Evolutionary conservation across 2,113 vertebrate genomes (phyloP), one percentile per base, ranked within the genome.

Genomic region (Cinclus mexicanus): DNA sequence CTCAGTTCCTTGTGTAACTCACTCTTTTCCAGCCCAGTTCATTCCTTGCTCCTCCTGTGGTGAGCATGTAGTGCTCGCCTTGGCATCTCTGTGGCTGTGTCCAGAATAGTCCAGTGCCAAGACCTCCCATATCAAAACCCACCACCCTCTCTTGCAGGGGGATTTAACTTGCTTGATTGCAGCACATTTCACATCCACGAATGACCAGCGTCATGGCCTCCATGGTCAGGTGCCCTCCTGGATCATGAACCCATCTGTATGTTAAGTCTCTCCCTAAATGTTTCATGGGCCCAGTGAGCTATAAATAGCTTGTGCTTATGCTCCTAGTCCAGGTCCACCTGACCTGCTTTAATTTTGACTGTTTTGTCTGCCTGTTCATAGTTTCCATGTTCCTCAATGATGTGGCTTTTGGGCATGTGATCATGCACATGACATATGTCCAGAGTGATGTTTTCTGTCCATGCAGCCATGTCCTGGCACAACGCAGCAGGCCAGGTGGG

Each of bases 21-120:
- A 11, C 25, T 19, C 64, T 46, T 50, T 33, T 33, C 6, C 12
- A 12, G 33, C 47, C 42, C 50, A 53, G 39, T 42, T 75, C 2
- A 2, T 33, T 46, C 15, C 21, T 52, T 59, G 65, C 23, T 69
- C 53, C 19, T 31, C 18, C 29, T 50, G 64, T 28, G 23, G 35
- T 33, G 52, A 81, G 11, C n/a, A 2, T 11, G 42, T 28, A 41
- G 42, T 1, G 0, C 24, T 70, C 4, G 1, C 35, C 55, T 69
- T 50, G 53, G 24, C 9, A 1, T 50, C 44, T 41, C 23, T 0
- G 0, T 59, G 64, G 35, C 35, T 49, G 29, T 41, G 15, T 50
- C 44, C 65, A 59, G 53, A 59, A 12, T 7, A 41, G 78, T 41
- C 23, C 28, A 50, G n/a, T 41, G 44, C 44, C 55, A 69, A 44